A percentile compares a stretch with the other conserved stretches of the same genome.
Evolutionary conservation across 37 sponge, comb jelly and placozoan species (phyloP).

Genomic region (Beroe forskalii): DNA sequence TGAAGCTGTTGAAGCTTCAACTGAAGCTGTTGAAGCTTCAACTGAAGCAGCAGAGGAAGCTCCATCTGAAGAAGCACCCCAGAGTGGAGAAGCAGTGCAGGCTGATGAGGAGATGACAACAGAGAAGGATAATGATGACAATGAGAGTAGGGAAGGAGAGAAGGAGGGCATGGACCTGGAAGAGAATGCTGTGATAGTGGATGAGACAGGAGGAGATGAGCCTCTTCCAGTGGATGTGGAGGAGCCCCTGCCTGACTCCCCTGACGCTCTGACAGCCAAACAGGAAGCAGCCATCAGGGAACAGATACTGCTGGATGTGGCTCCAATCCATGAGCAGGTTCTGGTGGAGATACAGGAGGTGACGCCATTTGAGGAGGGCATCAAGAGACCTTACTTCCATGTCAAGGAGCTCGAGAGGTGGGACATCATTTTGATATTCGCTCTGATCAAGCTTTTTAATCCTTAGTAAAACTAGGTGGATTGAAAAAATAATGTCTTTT

Average conservation of each 20-base stretch:
- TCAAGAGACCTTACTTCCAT: slow-evolving; percentile 92
- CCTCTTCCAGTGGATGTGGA: neutral
- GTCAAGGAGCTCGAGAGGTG: slow-evolving; percentile 70
- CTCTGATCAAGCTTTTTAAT: too few species aligned
- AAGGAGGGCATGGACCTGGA: too few species aligned
- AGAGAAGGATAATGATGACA: too few species aligned
- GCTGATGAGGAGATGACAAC: slow-evolving; percentile 9
- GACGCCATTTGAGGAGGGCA: slow-evolving; percentile 39
- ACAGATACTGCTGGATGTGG: slow-evolving; percentile 54
- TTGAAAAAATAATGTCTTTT: too few species aligned
- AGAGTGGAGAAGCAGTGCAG: neutral
- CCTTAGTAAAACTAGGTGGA: too few species aligned
- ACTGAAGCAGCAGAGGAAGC: too few species aligned
- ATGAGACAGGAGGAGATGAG: neutral
- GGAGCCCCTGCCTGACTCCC: slow-evolving; percentile 40
- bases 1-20: too few species aligned
- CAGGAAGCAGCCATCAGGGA: slow-evolving; percentile 61
- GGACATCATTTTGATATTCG: neutral
- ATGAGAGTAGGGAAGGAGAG: too few species aligned
- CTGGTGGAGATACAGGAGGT: slow-evolving; percentile 44
- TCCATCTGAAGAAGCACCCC: too few species aligned
- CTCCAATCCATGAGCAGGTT: slow-evolving; percentile 36
- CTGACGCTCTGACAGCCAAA: slow-evolving; percentile 29
- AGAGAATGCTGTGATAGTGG: too few species aligned
- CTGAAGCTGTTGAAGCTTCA: too few species aligned